Evolutionary conservation across 2,113 vertebrate genomes (phyloP).

Genomic region (Anseranas semipalmata): DNA sequence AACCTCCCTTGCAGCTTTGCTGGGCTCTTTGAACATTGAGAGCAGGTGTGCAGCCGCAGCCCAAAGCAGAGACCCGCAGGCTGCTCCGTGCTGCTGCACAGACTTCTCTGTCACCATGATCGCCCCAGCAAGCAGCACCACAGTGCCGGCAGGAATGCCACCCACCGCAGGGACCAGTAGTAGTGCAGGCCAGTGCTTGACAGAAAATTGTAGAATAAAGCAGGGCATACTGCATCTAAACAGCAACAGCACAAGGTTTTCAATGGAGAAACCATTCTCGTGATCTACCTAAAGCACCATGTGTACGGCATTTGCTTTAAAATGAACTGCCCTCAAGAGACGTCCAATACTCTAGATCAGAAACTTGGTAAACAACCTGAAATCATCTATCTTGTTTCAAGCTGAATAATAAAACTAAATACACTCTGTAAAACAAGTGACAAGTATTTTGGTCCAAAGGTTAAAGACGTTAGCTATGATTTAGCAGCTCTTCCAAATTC

Average conservation of each 20-base stretch:
- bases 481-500: not conserved
- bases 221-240: not conserved
- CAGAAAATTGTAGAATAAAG: not conserved
- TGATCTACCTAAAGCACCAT: not conserved
- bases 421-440: not conserved
- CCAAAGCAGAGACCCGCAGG: not conserved
- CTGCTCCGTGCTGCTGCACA: not conserved
- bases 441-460: not conserved
- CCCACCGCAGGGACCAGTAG: not conserved
- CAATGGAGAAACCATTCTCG: not conserved
- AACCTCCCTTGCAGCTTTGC: not conserved
- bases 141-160: rapidly evolving
- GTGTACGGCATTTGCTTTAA: not conserved
- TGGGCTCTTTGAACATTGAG: not conserved
- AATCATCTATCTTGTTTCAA: constrained; percentile 1
- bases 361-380: not conserved
- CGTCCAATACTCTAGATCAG: not conserved
- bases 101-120: not conserved
- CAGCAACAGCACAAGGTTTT: not conserved
- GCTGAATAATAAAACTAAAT: constrained; percentile 7
- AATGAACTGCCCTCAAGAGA: not conserved
- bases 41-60: too few relatives aligned
- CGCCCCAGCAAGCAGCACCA: rapidly evolving
- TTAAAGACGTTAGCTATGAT: not conserved
- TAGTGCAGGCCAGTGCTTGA: not conserved